Evolutionary conservation across 2,888 invertebrate genomes (phyloP), one percentile per base, ranked within the genome.

Genomic region (Meta bourneti): DNA sequence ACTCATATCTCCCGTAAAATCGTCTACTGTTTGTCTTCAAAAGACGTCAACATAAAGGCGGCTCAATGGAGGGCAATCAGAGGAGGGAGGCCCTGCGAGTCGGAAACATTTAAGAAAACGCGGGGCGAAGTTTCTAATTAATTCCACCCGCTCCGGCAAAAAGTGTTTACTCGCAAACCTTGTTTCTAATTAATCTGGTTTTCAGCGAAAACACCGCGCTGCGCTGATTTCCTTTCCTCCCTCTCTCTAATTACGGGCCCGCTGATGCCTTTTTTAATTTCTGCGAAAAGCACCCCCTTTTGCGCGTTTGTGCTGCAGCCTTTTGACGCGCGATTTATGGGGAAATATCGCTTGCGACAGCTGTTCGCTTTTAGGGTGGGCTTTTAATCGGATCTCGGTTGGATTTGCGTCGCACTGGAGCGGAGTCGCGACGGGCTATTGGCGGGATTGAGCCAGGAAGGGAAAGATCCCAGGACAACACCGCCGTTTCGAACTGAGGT

Each of bases 81-180:
- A 34, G 34, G n/a, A n/a, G n/a, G n/a, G n/a, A n/a, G 13, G 61
- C 16, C 61, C 61, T 61, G 13, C 11, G 5, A 11, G 11, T 11
- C 11, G 61, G 61, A 34, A 49, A 11, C 69, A 61, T 61, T 79
- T 34, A 71, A 82, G 71, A 72, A 19, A 69, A 51, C 82, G 82
- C 61, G 11, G 34, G 70, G 51, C 49, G 82, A 51, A 74, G 6
- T 74, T 52, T 74, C 83, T 83, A 83, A 83, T 83, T 83, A 83
- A 83, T 74, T 83, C 83, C 51, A 74, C n/a, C 72, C 74, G 7
- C 49, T 71, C 19, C 9, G 49, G 71, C n/a, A 13, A 49, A 71
- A 81, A 78, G 86, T 86, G 86, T 86, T 86, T 77, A 86, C 78
- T 70, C 71, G 72, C 19, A 85, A 48, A 20, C 51, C n/a, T 86